These are phyloP conservation scores for Elachura formosa DNA, from an alignment of 2,113 vertebrate genomes.

Conservation along the genomic window DNA sequence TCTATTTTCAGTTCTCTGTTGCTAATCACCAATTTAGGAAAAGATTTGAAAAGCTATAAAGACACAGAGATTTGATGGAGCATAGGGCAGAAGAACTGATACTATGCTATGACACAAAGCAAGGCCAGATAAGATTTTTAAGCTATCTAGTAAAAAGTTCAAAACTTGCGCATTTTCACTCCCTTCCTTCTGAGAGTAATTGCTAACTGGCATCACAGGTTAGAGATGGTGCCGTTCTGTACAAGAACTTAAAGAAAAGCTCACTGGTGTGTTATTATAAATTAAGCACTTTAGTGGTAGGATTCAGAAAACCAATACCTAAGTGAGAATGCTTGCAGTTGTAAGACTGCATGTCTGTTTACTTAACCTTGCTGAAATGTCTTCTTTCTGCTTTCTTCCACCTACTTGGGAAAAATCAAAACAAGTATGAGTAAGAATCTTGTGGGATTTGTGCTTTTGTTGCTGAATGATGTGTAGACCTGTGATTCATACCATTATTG, in stretches of 20 bases:
- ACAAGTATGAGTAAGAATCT: background rate
- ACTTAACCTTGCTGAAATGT: background rate
- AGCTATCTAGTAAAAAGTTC: background rate
- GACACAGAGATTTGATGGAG: background rate
- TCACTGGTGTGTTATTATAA: background rate
- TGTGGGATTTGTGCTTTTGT: background rate
- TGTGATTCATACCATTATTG: background rate
- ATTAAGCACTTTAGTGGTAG: background rate
- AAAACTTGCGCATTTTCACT: background rate
- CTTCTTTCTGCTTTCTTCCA: background rate
- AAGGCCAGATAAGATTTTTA: background rate
- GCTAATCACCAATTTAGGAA: slow-evolving; percentile 45
- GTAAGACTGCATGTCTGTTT: background rate
- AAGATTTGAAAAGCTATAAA: background rate
- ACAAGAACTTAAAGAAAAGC: background rate
- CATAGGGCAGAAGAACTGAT: background rate
- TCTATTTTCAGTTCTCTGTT: slow-evolving; percentile 57
- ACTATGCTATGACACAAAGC: background rate
- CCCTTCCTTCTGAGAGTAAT: background rate
- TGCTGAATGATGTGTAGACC: background rate
- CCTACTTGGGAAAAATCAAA: background rate
- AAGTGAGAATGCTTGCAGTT: background rate
- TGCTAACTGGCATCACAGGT: background rate
- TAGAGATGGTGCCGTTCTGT: background rate
- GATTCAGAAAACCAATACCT: background rate